Base-by-base conservation (phyloP, 2,797 vertebrate genomes). In the Pipistrellus kuhlii region DNA sequence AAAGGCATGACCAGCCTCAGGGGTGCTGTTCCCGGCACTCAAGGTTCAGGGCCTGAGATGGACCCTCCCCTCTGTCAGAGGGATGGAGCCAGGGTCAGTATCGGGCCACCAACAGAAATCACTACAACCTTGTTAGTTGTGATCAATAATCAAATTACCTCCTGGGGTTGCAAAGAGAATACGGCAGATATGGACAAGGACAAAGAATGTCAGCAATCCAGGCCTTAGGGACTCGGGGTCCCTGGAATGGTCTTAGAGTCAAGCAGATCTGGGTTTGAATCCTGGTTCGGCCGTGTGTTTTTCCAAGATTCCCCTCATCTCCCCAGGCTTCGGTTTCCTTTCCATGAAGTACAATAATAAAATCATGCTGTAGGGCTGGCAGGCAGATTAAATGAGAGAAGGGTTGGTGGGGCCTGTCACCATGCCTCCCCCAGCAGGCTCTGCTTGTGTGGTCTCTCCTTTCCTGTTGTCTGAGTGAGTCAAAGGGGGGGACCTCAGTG, bases 181-280 rank as follows among this genome's bases (percentile, higher is more conserved):
- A 18, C 23, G 35, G 20, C 69, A 27, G 53, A 57, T 25, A 18
- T 21, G 27, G 41, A 38, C 81, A 76, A 73, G 38, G 48, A 14
- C 32, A 17, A 71, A 68, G 38, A 77, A 21, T 51, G 17, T 44
- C 6, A 78, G 62, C 20, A 30, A 48, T 3, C 32, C 38, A n/a
- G 71, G 46, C 53, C 44, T 17, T 32, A 12, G 20, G 46, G 64
- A 68, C 27, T 23, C 27, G 13, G 10, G 2, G n/a, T 48, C n/a
- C 85, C 38, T 44, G 18, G 32, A 51, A 68, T 12, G 21, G 27
- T 13, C 25, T 15, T 41, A 14, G 13, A 59, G 27, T 48, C 48
- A 15, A 73, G 78, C 20, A 85, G 41, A 30, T 82, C 62, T 75
- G 44, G 75, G 57, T 21, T 18, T 59, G 53, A 88, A 71, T 66